These are phyloP conservation scores for Nomada lathburiana DNA, from an alignment of 2,888 invertebrate genomes.

Conservation along the genomic window DNA sequence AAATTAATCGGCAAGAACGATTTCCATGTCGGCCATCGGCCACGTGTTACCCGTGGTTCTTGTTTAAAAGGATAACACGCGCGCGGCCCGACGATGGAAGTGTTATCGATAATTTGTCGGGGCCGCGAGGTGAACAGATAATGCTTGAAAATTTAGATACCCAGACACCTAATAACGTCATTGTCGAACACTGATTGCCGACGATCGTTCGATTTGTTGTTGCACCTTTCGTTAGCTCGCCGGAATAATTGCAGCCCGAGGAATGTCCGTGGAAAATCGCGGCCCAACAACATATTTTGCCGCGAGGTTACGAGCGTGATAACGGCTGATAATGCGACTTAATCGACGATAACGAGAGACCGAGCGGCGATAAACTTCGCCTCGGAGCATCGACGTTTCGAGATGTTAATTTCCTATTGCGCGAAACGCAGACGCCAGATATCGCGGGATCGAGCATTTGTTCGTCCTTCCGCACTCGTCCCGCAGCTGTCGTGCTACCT, in stretches of 20 bases:
- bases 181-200: no score
- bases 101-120: background rate
- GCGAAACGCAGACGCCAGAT: background rate
- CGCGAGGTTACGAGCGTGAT: slow-evolving; percentile 54
- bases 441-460: background rate
- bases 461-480: no score
- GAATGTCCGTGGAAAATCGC: background rate
- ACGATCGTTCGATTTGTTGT: no score
- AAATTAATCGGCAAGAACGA: slow-evolving; percentile 9
- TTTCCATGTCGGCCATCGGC: background rate
- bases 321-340: slow-evolving; percentile 56
- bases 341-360: slow-evolving; percentile 52
- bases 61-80: background rate
- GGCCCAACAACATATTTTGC: slow-evolving; percentile 22
- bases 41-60: background rate
- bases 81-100: background rate
- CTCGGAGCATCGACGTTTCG: slow-evolving; percentile 19
- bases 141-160: no score
- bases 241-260: background rate
- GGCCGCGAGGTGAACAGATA: no score
- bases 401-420: slow-evolving; percentile 31
- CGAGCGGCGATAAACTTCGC: slow-evolving; percentile 39
- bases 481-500: no score
- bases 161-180: no score
- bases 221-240: background rate